Base-by-base conservation (phyloP, 2,113 vertebrate species). In the Psophia crepitans region DNA sequence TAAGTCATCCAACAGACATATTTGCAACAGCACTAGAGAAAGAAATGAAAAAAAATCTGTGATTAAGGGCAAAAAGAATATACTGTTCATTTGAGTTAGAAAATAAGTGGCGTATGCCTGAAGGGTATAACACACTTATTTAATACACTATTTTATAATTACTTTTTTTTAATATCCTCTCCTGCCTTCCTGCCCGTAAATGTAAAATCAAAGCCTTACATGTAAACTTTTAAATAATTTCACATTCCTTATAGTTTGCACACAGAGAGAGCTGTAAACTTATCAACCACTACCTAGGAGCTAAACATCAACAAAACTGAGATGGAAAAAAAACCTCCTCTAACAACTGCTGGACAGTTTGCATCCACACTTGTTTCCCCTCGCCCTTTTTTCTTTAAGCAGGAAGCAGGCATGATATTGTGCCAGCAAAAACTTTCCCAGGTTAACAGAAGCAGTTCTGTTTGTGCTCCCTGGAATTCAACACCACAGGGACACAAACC, bases 401-500 rank as follows among this genome's bases (percentile, higher is more conserved):
- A 89, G 69, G 73, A 94, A 96, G 64, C 91, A 88, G 43, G 30
- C 33, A 74, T 27, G 61, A 69, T 9, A 33, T 1, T 58, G 24
- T 65, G 87, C 84, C 78, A 96, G 80, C 48, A 41, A 83, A 76
- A 56, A 32, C 32, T 51, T 91, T 77, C 44, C 41, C 22, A 93
- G 57, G 39, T 94, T 73, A 90, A 96, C 53, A 93, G 78, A 87
- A 81, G 46, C 19, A 61, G 81, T 84, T 96, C 78, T 95, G 84
- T 95, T 95, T 87, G 48, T 64, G 33, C 30, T 81, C 9, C 43
- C 32, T 96, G 68, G 66, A 91, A 93, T 81, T 84, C 56, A 90
- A 68, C n/a, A 88, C 71, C 71, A 66, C 83, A 84, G 49, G 37
- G 57, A 71, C 51, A 66, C 37, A 94, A 84, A 81, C 16, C 21